phyloP scores from a whole-genome alignment of 92 coral and sea anemone species.

The Porites lobata region DNA sequence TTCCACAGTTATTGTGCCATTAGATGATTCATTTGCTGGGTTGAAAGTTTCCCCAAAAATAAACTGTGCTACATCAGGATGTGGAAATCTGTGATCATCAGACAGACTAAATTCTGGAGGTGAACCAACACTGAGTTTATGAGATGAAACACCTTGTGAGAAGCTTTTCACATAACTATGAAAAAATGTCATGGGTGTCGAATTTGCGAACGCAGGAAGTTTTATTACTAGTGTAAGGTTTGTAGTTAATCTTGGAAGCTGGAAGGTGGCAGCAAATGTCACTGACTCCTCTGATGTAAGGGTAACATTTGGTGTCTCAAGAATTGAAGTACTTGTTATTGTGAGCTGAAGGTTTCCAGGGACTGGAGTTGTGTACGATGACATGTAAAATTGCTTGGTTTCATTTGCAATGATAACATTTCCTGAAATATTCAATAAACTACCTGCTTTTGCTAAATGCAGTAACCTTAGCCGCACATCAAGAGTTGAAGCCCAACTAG shows the following conservation, averaged over 20 bases:
- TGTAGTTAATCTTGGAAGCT: conserved; percentile 83
- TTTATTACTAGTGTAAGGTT: conserved; percentile 56
- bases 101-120: conserved; percentile 33
- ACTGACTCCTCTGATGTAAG: conserved; percentile 81
- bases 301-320: conserved; percentile 66
- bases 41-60: conserved; percentile 68
- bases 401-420: conserved; percentile 51
- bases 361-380: conserved; percentile 54
- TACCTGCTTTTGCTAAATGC: conserved; percentile 62
- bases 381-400: conserved; percentile 49
- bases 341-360: conserved; percentile 52
- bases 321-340: conserved; percentile 49
- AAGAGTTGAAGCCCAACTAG: conserved; percentile 75
- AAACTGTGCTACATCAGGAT: conserved; percentile 72
- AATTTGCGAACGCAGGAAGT: conserved; percentile 68
- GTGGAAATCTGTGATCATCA: conserved; percentile 42
- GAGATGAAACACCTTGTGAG: conserved; percentile 58
- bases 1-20: conserved; percentile 53
- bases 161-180: conserved; percentile 62
- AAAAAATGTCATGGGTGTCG: conserved; percentile 72
- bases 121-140: conserved; percentile 53
- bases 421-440: conserved; percentile 72
- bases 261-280: conserved; percentile 52
- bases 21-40: conserved; percentile 27
- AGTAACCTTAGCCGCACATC: conserved; percentile 57